These are phyloP conservation scores for Carlito syrichta DNA, from an alignment of 2,113 vertebrate species.

Conservation along the genomic window DNA sequence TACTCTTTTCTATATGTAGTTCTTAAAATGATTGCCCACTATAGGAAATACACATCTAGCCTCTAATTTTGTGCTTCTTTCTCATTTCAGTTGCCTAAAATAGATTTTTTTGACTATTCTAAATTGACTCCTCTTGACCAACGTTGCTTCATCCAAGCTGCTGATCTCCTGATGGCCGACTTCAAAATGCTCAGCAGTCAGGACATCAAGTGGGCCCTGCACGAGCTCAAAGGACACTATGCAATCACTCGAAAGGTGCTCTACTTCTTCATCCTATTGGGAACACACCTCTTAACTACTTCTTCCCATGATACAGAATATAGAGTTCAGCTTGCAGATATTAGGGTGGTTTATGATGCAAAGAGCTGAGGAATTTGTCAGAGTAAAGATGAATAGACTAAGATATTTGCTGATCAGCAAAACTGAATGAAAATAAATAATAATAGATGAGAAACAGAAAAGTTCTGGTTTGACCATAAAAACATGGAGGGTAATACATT, in stretches of 20 bases:
- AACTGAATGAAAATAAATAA: neutral
- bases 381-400: neutral
- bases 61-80: neutral
- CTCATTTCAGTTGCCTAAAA: conserved; percentile 82
- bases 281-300: neutral
- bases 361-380: neutral
- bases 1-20: neutral
- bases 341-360: neutral
- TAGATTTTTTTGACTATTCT: conserved; percentile 93
- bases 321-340: neutral
- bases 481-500: neutral
- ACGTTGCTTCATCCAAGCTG: conserved; percentile 91
- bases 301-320: neutral
- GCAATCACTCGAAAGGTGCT: conserved; percentile 98
- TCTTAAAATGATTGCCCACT: neutral
- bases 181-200: conserved; percentile 98
- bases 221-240: conserved; percentile 98
- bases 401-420: neutral
- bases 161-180: conserved; percentile 96
- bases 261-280: neutral
- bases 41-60: neutral
- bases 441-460: neutral
- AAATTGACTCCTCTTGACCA: conserved; percentile 88
- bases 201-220: conserved; percentile 97
- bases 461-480: neutral